phyloP scores from a whole-genome alignment of 2,113 vertebrate genomes.

The Oryzias curvinotus region DNA sequence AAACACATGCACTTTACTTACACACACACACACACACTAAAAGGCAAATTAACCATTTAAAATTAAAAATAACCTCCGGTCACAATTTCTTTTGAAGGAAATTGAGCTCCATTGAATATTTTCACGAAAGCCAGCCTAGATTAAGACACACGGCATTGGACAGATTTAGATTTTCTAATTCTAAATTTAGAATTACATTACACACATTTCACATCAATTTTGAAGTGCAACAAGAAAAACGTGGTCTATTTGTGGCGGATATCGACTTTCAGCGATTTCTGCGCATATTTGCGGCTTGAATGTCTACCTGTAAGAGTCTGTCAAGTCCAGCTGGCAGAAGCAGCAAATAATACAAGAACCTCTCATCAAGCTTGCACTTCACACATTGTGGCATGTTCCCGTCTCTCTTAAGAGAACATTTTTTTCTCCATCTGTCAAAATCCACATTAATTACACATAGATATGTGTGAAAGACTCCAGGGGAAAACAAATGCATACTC shows the following conservation, averaged over 20 bases:
- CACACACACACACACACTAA: constrained; percentile 25
- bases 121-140: constrained; percentile 60
- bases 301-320: constrained; percentile 76
- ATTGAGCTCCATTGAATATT: constrained; percentile 60
- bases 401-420: constrained; percentile 73
- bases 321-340: constrained; percentile 73
- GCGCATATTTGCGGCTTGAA: constrained; percentile 46
- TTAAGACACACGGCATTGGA: constrained; percentile 37
- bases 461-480: constrained; percentile 76
- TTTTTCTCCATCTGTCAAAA: constrained; percentile 78
- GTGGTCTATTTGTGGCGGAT: constrained; percentile 41
- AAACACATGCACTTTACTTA: not conserved
- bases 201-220: constrained; percentile 50
- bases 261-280: constrained; percentile 49
- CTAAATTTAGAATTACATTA: constrained; percentile 54
- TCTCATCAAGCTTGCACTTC: constrained; percentile 75
- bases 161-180: constrained; percentile 28
- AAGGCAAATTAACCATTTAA: constrained; percentile 50
- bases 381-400: constrained; percentile 79
- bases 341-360: constrained; percentile 68
- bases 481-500: constrained; percentile 76
- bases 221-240: constrained; percentile 35
- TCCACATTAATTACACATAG: constrained; percentile 79
- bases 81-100: constrained; percentile 63
- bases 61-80: constrained; percentile 69